Conservation (phyloP, 2,797 vertebrate genomes). For the Rhinogobio ventralis region DNA sequence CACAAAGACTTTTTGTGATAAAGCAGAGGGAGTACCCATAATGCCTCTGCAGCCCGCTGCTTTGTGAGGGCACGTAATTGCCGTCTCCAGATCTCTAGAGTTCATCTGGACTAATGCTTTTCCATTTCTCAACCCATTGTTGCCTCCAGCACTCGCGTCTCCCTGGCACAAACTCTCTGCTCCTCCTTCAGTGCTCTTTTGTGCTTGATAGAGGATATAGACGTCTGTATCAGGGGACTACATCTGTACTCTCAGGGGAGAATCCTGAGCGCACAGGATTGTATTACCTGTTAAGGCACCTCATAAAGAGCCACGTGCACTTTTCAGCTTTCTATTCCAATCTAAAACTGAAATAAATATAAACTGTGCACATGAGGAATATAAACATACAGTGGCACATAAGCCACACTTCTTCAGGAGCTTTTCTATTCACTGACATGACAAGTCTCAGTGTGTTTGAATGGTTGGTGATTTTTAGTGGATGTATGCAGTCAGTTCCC, state of each 20-base stretch:
- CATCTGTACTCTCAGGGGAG: conserved; percentile 9
- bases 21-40: conserved; percentile 22
- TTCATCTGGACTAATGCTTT: conserved; percentile 28
- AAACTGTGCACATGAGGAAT: neutral
- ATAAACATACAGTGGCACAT: neutral
- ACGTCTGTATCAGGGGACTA: neutral
- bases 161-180: neutral
- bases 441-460: neutral
- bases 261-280: neutral
- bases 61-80: conserved; percentile 27
- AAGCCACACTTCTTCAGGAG: neutral
- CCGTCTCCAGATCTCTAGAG: conserved; percentile 15
- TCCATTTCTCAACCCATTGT: conserved; percentile 14
- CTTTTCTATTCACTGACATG: no score
- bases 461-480: neutral
- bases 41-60: neutral
- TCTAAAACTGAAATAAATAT: neutral
- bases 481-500: neutral
- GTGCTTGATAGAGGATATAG: conserved; percentile 8
- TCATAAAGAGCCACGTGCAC: neutral
- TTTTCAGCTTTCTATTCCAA: neutral
- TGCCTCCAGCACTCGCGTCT: conserved; percentile 1
- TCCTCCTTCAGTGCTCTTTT: conserved; percentile 13
- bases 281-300: neutral
- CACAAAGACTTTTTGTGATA: neutral